These are phyloP conservation scores for Clivina fossor DNA, from an alignment of 2,888 invertebrate genomes.

Conservation along the genomic window DNA sequence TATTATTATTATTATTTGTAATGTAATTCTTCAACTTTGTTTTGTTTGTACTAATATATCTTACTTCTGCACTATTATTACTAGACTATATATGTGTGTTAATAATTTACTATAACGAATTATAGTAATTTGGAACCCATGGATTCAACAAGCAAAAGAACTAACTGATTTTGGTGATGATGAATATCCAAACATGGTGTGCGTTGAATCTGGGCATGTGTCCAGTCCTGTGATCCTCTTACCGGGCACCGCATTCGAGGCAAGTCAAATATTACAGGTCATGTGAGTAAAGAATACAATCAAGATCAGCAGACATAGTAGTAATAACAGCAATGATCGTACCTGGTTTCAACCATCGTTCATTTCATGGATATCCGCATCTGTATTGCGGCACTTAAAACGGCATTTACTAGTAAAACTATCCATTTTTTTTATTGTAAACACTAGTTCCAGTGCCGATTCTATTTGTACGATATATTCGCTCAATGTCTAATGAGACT, in stretches of 20 bases:
- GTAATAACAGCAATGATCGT: conserved; percentile 40
- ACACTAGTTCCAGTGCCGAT: conserved; percentile 10
- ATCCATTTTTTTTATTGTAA: conserved; percentile 2
- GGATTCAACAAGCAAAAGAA: conserved; percentile 90
- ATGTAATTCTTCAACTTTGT: no score
- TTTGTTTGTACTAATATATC: no score
- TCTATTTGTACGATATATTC: conserved; percentile 25
- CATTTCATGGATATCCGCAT: neutral
- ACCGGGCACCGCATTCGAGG: conserved; percentile 90
- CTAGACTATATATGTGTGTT: no score
- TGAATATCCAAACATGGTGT: conserved; percentile 95
- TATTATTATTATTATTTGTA: no score
- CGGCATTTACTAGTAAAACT: conserved; percentile 14
- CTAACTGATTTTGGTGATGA: conserved; percentile 96
- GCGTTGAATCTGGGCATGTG: conserved; percentile 92
- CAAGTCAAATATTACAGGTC: conserved; percentile 82
- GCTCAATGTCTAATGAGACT: conserved; percentile 27
- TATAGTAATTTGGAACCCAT: conserved; percentile 93
- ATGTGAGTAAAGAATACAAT: conserved; percentile 58
- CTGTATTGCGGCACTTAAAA: conserved; percentile 13
- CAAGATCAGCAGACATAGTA: conserved; percentile 46
- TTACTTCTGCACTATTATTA: no score
- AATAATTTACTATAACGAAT: no score
- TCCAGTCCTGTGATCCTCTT: conserved; percentile 83
- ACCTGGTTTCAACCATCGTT: conserved; percentile 35